These are phyloP conservation scores for Vulpes vulpes DNA, from an alignment of 2,113 vertebrate species.

Conservation along the genomic window DNA sequence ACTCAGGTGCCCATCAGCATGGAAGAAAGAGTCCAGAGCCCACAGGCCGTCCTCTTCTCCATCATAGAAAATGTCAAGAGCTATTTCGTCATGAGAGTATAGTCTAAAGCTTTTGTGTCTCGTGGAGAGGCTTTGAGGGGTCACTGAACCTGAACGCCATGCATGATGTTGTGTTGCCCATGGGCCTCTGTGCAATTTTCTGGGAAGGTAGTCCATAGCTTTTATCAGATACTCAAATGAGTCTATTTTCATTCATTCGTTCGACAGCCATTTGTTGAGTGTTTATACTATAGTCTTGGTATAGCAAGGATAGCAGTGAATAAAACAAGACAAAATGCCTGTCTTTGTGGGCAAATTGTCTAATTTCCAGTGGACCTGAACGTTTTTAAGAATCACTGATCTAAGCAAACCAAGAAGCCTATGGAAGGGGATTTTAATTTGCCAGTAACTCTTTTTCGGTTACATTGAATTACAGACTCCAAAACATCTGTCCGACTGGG, in stretches of 20 bases:
- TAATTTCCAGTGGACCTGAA: background rate
- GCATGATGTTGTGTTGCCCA: accelerated
- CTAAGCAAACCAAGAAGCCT: background rate
- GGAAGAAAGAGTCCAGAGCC: background rate
- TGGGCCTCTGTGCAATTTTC: background rate
- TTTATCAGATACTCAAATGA: background rate
- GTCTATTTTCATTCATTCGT: background rate
- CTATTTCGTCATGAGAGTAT: background rate
- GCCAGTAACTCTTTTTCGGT: background rate
- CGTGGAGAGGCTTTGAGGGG: background rate
- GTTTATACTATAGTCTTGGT: background rate
- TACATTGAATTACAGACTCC: background rate
- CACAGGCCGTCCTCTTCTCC: background rate
- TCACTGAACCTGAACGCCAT: background rate
- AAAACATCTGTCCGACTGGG: background rate
- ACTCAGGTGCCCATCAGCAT: no score
- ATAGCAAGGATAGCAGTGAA: background rate
- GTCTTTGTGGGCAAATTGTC: background rate
- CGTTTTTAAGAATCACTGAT: background rate
- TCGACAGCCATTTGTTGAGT: background rate
- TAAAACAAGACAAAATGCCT: background rate
- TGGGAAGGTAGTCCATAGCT: background rate
- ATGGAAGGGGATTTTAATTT: background rate
- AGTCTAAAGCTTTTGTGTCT: background rate
- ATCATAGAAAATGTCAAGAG: background rate